phyloP scores from a whole-genome alignment of 2,888 invertebrate species.

The Iselma pallidipennis region DNA sequence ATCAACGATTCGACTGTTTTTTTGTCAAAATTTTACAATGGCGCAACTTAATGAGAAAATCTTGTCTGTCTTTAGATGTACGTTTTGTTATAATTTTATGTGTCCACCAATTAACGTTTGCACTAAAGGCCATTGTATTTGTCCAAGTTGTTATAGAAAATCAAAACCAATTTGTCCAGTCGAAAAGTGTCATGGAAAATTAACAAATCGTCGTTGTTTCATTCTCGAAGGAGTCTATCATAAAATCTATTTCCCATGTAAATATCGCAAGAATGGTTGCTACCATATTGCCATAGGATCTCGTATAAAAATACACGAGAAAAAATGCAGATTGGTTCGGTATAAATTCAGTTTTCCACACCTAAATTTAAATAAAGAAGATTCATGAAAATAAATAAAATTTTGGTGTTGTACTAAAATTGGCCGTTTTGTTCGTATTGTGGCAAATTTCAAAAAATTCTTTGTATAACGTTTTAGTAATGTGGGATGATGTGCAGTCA shows the following conservation, averaged over 20 bases:
- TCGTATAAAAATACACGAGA: slow-evolving; percentile 6
- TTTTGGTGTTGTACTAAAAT: too few relatives aligned
- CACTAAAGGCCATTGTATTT: slow-evolving; percentile 15
- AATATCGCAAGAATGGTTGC: slow-evolving; percentile 12
- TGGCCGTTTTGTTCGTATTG: slow-evolving; percentile 17
- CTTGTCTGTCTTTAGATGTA: too few relatives aligned
- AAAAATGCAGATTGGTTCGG: too few relatives aligned
- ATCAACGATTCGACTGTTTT: too few relatives aligned
- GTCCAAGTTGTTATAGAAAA: slow-evolving; percentile 9
- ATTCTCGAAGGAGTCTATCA: slow-evolving; percentile 14
- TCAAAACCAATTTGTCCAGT: slow-evolving; percentile 6
- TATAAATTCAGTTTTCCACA: too few relatives aligned
- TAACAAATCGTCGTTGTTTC: slow-evolving; percentile 14
- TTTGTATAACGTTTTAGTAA: slow-evolving; percentile 40
- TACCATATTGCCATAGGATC: slow-evolving; percentile 4
- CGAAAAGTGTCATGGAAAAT: slow-evolving; percentile 17
- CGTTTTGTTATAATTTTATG: slow-evolving; percentile 10
- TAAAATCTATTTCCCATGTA: slow-evolving; percentile 9
- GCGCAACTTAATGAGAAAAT: too few relatives aligned
- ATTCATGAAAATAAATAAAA: too few relatives aligned
- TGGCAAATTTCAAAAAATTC: slow-evolving; percentile 30
- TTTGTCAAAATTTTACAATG: too few relatives aligned
- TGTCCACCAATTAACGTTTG: slow-evolving; percentile 16
- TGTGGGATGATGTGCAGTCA: slow-evolving; percentile 34
- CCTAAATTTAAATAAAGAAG: too few relatives aligned